Evolutionary conservation across 2,113 vertebrate species (phyloP), one percentile per base, ranked within the genome.

Genomic region (Burhinus oedicnemus): DNA sequence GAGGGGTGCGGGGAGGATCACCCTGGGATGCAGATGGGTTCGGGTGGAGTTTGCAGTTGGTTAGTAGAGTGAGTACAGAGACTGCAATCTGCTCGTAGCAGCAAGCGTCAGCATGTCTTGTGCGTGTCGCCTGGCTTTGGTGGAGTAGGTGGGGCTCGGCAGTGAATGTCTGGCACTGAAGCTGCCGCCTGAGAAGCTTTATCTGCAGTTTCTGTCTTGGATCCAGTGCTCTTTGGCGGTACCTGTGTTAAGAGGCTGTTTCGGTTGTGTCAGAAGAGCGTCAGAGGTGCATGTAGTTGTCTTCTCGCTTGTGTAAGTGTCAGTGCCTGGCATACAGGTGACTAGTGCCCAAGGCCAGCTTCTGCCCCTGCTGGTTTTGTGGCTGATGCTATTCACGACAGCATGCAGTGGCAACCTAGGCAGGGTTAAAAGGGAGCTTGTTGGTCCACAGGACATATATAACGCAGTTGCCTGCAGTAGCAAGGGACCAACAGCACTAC

Each of bases 171-270:
- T 89, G 93, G 60, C 38, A 11, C 45, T 0, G 8, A 13, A 30
- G 69, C 52, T 81, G 72, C 64, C 58, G 83, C 60, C 72, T 36
- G 47, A 27, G 87, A 30, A 82, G 84, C 78, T 94, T 94, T 75
- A 87, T 95, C 91, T 91, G 91, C 84, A 83, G 89, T 94, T 96
- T 93, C 95, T 91, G 84, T 80, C 69, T 64, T 60, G 52, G 60
- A 78, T 83, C 69, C 62, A 29, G 64, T 1, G 3, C 29, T 94
- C 32, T 25, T 55, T 32, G 75, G 78, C 9, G 0, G 71, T 42
- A 27, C 18, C 23, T 4, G 1, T 34, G 21, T 49, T 83, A 47
- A 61, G 70, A 83, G 38, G 38, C 55, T 51, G 71, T 70, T 91
- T 70, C 5, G 30, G 45, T 74, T 87, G 78, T 74, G 68, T 91